These are phyloP conservation scores for Drosophila phalerata DNA, from an alignment of 2,888 invertebrate genomes.

Conservation along the genomic window DNA sequence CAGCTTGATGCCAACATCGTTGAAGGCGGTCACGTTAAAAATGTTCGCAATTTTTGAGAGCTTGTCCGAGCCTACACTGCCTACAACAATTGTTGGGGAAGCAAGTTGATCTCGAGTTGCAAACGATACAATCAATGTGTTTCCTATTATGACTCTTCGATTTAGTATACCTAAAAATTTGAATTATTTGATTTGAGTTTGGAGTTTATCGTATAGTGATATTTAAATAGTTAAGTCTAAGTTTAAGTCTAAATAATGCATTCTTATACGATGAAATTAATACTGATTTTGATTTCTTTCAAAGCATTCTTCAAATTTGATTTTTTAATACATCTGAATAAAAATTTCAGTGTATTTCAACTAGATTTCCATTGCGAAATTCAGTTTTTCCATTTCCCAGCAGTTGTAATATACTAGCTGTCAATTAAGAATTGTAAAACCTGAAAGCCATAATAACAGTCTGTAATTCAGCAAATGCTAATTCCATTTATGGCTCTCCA, in stretches of 20 bases:
- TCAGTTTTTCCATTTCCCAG: neutral
- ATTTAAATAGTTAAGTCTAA: no score
- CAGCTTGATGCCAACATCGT: conserved; percentile 52
- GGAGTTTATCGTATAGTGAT: no score
- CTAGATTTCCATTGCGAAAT: neutral
- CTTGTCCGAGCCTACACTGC: conserved; percentile 35
- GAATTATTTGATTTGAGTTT: no score
- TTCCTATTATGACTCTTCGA: conserved; percentile 1
- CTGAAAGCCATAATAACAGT: neutral
- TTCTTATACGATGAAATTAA: no score
- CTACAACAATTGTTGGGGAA: neutral
- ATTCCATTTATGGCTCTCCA: conserved; percentile 6
- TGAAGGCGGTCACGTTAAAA: conserved; percentile 8
- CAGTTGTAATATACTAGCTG: conserved; percentile 2
- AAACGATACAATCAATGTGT: conserved; percentile 29
- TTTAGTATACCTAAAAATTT: neutral
- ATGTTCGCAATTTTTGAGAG: conserved; percentile 37
- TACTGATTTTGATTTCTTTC: no score
- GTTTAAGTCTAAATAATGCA: no score
- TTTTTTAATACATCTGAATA: no score
- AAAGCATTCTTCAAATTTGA: no score
- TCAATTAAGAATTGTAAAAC: conserved; percentile 26
- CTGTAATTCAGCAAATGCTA: neutral
- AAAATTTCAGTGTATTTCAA: neutral
- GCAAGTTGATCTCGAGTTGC: conserved; percentile 4